These are phyloP conservation scores for Diachasmimorpha longicaudata DNA, from an alignment of 1,140 invertebrate species.

Conservation along the genomic window DNA sequence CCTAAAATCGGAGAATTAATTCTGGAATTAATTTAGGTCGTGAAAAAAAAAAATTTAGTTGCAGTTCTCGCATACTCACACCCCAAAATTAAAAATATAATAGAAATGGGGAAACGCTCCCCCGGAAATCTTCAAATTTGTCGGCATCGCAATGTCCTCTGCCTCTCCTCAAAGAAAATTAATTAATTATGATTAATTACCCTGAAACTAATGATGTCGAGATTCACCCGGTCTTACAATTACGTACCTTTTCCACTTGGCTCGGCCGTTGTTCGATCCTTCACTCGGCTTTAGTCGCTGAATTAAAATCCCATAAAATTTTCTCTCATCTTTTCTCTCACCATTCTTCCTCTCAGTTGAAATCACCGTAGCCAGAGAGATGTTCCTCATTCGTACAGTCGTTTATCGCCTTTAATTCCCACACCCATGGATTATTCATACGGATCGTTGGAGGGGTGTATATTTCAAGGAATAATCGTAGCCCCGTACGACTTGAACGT, in stretches of 20 bases:
- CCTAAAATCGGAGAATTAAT: too few species aligned
- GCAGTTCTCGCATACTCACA: too few species aligned
- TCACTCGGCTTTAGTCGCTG: neutral
- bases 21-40: too few species aligned
- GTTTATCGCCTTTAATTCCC: slow-evolving; percentile 60
- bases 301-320: slow-evolving; percentile 54
- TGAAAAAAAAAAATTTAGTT: too few species aligned
- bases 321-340: neutral
- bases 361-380: neutral
- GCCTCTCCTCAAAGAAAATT: neutral
- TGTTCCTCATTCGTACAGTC: slow-evolving; percentile 26
- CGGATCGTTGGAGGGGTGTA: slow-evolving; percentile 21
- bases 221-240: neutral
- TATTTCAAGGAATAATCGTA: slow-evolving; percentile 15
- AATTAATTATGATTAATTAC: slow-evolving; percentile 20
- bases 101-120: too few species aligned
- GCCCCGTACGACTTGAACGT: neutral
- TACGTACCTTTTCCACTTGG: neutral
- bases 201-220: slow-evolving; percentile 1
- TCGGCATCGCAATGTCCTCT: too few species aligned
- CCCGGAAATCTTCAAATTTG: too few species aligned
- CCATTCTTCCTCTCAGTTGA: neutral
- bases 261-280: neutral
- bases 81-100: too few species aligned
- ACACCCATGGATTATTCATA: slow-evolving; percentile 58